Percentiles rank a stretch among this genome's conserved stretches.
These are phyloP conservation scores for Platycercus adscitus DNA, from an alignment of 2,113 vertebrate genomes.

Conservation along the genomic window DNA sequence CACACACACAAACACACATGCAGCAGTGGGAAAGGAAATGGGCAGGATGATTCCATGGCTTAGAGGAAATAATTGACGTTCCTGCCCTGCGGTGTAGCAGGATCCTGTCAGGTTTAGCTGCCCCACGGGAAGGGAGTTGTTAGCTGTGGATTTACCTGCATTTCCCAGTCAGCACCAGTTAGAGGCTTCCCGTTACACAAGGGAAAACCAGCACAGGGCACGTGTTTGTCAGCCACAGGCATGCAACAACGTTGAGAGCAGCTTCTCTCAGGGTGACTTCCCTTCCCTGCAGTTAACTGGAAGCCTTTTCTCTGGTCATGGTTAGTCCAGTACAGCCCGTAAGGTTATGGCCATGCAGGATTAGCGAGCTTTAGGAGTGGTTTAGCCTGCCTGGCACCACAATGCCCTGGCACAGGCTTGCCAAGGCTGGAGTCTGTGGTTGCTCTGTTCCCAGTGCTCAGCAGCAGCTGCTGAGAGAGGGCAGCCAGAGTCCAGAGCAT, in stretches of 20 bases:
- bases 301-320: not conserved
- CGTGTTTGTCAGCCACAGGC: not conserved
- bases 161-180: not conserved
- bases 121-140: not conserved
- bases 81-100: not conserved
- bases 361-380: slow-evolving; percentile 51
- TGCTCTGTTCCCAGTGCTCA: not conserved
- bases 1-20: not conserved
- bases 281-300: not conserved
- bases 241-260: not conserved
- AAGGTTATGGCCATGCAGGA: slow-evolving; percentile 42
- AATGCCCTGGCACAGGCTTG: not conserved
- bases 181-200: not conserved
- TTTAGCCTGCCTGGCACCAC: not conserved
- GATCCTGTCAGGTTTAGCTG: slow-evolving; percentile 8
- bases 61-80: not conserved
- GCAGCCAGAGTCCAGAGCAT: not conserved
- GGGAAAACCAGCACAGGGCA: not conserved
- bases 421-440: not conserved
- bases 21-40: not conserved
- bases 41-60: not conserved
- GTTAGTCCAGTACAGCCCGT: not conserved
- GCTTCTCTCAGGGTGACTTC: not conserved
- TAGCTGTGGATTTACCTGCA: not conserved
- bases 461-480: not conserved